Evolutionary conservation across 2,888 invertebrate genomes (phyloP), one percentile per base, ranked within the genome.

Genomic region (Leptinotarsa rubiginosa): DNA sequence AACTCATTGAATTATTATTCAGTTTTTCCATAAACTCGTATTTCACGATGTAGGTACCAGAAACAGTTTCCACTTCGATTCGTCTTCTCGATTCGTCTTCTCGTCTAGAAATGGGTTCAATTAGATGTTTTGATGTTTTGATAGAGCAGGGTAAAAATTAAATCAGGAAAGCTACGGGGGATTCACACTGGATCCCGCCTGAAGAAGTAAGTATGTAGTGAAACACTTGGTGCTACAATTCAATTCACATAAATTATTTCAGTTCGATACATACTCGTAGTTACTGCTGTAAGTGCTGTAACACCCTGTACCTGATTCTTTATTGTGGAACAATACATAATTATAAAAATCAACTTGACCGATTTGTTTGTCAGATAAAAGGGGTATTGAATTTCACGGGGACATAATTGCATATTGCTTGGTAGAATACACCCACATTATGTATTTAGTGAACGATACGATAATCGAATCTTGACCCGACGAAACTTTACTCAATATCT

Each of bases 401-500:
- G 3, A 15, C 22, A 67, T 67, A 67, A 67, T 67, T 67, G 67
- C 67, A 50, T 52, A 50, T 47, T 67, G 16, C 50, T 50, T 31
- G 67, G 25, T 50, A 62, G 62, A 62, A 15, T 67, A 67, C 67
- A 67, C 67, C 67, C 52, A 67, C 67, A 52, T 67, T 67, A 67
- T 67, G 25, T 67, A 31, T 67, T 67, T 67, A 67, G 67, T 25
- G 50, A 50, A 50, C 67, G 18, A 50, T 22, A 50, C 52, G 52
- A 47, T 67, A n/a, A 52, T 52, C 13, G 49, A 25, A n/a, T 50
- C 22, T 50, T 50, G 49, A 49, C 52, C 31, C 16, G 52, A 25
- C 13, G 22, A 16, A 47, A 67, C 25, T 18, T 25, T 5, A 31
- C 52, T 67, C 31, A 20, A 67, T 67, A 31, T 25, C 67, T 52